phyloP scores from a whole-genome alignment of 2,888 invertebrate genomes.

The Arrhopalites spinosus region DNA sequence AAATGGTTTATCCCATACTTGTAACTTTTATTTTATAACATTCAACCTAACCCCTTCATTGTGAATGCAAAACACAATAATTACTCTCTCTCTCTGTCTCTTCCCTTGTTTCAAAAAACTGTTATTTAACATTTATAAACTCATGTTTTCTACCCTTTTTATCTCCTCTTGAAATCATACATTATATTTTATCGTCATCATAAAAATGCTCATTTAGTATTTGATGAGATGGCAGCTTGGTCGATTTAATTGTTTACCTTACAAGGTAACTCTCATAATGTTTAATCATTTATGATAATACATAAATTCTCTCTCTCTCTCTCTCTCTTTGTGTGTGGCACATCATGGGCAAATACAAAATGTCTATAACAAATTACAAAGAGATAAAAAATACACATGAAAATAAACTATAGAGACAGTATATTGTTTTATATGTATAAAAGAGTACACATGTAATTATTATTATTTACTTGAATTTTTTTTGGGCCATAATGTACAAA shows the following conservation, averaged over 20 bases:
- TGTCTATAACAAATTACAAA: not conserved
- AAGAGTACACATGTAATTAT: no score
- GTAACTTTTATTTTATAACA: not conserved
- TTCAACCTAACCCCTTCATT: no score
- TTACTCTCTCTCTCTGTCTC: not conserved
- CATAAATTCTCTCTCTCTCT: not conserved
- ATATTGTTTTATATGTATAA: no score
- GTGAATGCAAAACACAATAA: constrained; percentile 25
- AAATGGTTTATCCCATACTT: constrained; percentile 10
- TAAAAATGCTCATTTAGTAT: constrained; percentile 4
- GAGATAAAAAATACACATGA: not conserved
- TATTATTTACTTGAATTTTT: no score
- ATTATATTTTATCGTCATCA: constrained; percentile 3
- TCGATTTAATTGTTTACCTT: constrained; percentile 18
- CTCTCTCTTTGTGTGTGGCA: not conserved
- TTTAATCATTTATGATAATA: not conserved
- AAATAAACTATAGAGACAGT: not conserved
- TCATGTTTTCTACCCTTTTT: constrained; percentile 4
- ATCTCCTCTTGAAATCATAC: constrained; percentile 1
- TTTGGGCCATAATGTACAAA: no score
- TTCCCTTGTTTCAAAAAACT: no score
- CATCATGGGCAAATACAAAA: not conserved
- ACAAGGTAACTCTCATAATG: not conserved
- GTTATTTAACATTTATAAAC: constrained; percentile 19
- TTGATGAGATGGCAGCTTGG: constrained; percentile 16